These are phyloP conservation scores for Caloenas nicobarica DNA, from an alignment of 2,113 vertebrate genomes.

Conservation along the genomic window DNA sequence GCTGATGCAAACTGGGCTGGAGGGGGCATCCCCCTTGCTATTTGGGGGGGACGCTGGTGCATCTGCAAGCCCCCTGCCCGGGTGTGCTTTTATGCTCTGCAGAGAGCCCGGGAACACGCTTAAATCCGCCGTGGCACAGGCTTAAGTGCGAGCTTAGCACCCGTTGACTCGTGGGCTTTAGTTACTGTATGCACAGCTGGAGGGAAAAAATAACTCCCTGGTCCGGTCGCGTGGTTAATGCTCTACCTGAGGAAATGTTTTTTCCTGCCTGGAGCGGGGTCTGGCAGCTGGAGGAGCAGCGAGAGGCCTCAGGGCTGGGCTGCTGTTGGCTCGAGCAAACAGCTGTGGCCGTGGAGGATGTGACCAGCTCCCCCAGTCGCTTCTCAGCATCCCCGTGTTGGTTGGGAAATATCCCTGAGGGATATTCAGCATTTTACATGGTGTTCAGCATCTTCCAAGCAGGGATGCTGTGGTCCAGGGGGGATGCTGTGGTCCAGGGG, in stretches of 20 bases:
- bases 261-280: not conserved
- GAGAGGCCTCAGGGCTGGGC: not conserved
- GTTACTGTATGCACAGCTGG: conserved; percentile 15
- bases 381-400: not conserved
- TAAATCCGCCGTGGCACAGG: accelerated
- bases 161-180: not conserved
- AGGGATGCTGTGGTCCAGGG: not conserved
- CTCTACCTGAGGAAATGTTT: conserved; percentile 21
- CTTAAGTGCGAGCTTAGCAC: not conserved
- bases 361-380: accelerated
- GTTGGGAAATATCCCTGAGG: not conserved
- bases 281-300: not conserved
- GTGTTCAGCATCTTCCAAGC: not conserved
- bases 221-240: not conserved
- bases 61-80: not conserved
- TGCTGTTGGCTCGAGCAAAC: not conserved
- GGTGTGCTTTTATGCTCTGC: accelerated
- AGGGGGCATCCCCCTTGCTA: not conserved
- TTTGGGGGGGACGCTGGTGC: accelerated
- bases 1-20: no score
- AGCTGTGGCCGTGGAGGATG: not conserved
- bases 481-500: no score
- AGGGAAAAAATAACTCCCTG: not conserved
- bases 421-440: not conserved
- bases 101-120: not conserved